Evolutionary conservation across 2,888 invertebrate species (phyloP), one percentile per base, ranked within the genome.

Genomic region (Autographa pulchrina): DNA sequence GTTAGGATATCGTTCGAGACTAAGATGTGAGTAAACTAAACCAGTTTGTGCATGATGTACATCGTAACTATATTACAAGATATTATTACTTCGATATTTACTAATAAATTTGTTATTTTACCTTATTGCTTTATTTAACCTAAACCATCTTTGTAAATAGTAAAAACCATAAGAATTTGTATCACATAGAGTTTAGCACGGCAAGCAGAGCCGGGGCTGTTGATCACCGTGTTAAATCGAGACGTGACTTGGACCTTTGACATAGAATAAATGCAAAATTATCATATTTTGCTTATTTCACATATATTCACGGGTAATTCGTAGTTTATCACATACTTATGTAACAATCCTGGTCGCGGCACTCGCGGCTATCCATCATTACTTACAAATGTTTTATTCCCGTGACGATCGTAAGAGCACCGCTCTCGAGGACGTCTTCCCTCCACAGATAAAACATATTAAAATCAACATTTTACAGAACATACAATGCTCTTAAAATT

Each of bases 61-160:
- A 81, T 68, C 68, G 13, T 54, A 31, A n/a, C 32, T 60, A 60
- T 60, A 78, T 76, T 79, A 79, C 76, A 79, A 69, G 71, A 71
- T 61, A 68, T 75, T 68, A 82, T 80, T 82, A 82, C 72, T 78
- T 67, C 62, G 71, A 62, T 79, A 75, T 41, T 62, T 63, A 78
- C 76, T 78, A 80, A 69, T 80, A 52, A 71, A 78, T 82, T 82
- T 82, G 76, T 80, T 82, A 82, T 75, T 62, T 68, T 78, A 80
- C 67, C 72, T 82, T 82, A 82, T 82, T 76, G 76, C 68, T 74
- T 78, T 74, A 78, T 75, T 65, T 62, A 76, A 70, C 72, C 69
- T 82, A 78, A 72, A 73, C 69, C 71, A 64, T 73, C 61, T 74
- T 78, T 74, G 81, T 82, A 82, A 74, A 75, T 75, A 68, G 68